phyloP scores from a whole-genome alignment of 2,113 vertebrate genomes.

The Misgurnus mizolepis region DNA sequence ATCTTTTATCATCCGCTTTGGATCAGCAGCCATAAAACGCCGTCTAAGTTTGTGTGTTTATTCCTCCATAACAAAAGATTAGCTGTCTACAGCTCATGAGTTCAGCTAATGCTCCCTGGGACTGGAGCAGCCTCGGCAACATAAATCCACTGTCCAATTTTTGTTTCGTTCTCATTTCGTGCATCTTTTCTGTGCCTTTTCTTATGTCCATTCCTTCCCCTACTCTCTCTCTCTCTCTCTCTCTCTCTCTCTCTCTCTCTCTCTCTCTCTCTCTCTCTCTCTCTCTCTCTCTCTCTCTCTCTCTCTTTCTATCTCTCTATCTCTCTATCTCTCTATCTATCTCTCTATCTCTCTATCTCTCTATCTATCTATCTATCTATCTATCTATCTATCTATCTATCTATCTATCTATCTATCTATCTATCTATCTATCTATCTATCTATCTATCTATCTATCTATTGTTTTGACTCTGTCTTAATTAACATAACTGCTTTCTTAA shows the following conservation, averaged over 20 bases:
- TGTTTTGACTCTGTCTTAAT: slow-evolving; percentile 25
- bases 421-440: not conserved
- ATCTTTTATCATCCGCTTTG: slow-evolving; percentile 66
- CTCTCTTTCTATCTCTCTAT: slow-evolving; percentile 4
- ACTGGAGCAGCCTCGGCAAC: slow-evolving; percentile 50
- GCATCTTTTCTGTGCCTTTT: slow-evolving; percentile 3
- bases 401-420: not conserved
- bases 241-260: slow-evolving; percentile 1
- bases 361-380: not conserved
- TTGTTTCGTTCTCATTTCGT: slow-evolving; percentile 9
- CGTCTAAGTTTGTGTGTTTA: slow-evolving; percentile 63
- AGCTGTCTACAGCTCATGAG: slow-evolving; percentile 63
- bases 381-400: not conserved
- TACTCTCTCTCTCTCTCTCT: slow-evolving; percentile 1
- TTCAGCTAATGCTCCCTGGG: slow-evolving; percentile 51
- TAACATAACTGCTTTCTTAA: slow-evolving; percentile 36
- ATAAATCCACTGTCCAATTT: slow-evolving; percentile 52
- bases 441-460: slow-evolving; percentile 4
- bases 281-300: not conserved
- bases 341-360: slow-evolving; percentile 16
- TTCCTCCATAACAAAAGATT: slow-evolving; percentile 68
- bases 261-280: slow-evolving; percentile 12
- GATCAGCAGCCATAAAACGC: slow-evolving; percentile 65
- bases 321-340: slow-evolving; percentile 2
- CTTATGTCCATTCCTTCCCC: not conserved